These are phyloP conservation scores for Aeoliscus strigatus DNA, from an alignment of 2,797 vertebrate species.

Conservation along the genomic window DNA sequence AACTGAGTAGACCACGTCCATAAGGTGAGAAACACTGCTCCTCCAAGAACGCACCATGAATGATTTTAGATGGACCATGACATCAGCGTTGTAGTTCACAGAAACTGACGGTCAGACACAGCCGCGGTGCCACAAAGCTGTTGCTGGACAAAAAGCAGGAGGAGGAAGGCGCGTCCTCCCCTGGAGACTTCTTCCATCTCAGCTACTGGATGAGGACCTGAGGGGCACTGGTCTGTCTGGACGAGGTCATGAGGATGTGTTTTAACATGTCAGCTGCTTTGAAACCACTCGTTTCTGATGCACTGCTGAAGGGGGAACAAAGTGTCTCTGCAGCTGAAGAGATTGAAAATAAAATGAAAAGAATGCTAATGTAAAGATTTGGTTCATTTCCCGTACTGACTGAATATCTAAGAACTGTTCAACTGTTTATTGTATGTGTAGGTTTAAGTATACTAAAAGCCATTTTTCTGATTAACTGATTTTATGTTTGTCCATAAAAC, in stretches of 20 bases:
- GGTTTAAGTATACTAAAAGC: no score
- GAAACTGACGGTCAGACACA: constrained; percentile 16
- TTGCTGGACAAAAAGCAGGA: constrained; percentile 10
- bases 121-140: neutral
- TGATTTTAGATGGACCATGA: constrained; percentile 12
- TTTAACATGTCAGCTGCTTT: constrained; percentile 26
- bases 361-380: no score
- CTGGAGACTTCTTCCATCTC: neutral
- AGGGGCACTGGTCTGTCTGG: constrained; percentile 23
- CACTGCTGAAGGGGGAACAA: neutral
- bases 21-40: constrained; percentile 2
- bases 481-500: no score
- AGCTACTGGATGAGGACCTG: constrained; percentile 23
- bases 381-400: no score
- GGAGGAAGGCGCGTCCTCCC: constrained; percentile 8
- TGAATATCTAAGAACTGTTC: no score
- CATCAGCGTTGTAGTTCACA: constrained; percentile 20
- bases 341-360: neutral
- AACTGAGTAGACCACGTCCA: constrained; percentile 5
- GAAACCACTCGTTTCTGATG: constrained; percentile 2
- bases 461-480: no score
- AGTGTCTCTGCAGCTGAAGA: constrained; percentile 3
- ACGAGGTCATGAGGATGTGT: constrained; percentile 24
- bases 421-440: no score
- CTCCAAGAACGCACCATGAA: constrained; percentile 9